Base-by-base conservation (phyloP, 2,113 vertebrate species). In the Cinclus mexicanus region DNA sequence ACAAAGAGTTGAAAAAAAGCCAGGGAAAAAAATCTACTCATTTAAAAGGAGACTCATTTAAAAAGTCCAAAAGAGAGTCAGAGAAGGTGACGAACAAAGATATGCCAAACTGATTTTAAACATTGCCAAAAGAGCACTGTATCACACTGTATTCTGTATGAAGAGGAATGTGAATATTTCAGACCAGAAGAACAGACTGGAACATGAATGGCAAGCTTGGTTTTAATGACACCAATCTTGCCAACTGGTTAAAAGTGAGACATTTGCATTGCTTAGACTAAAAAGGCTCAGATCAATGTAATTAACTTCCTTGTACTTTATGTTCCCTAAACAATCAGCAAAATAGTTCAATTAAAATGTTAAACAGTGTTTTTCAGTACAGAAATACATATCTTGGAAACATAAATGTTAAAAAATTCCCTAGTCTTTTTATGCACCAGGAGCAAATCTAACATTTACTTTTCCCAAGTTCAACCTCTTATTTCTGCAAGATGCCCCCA, bases 401-500 rank as follows among this genome's bases (percentile, higher is more conserved):
- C 35, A 83, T 57, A 90, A 74, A 59, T 65, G n/a, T 68, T 68
- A 74, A 56, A 61, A 81, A 60, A 55, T 26, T 83, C 10, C 26
- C 46, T 16, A 28, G 44, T 17, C 13, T 55, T 93, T 61, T 55
- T 42, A 31, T 42, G 39, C 41, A 35, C 21, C 55, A 75, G 71
- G 24, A 94, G 49, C 31, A 64, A 90, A 81, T 72, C 28, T 60
- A 26, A n/a, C 80, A 77, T 61, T 93, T 90, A 78, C n/a, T 78
- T 72, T 82, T 68, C 47, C 33, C 42, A 86, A 94, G 75, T 68
- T 90, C 39, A 94, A 89, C 25, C 61, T 83, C 68, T 57, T 87
- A 96, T 85, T 90, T 92, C 97, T 95, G 23, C n/a, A 87, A 94
- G 57, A 90, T 89, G 41, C 64, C n/a, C 70, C 21, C 61, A 94